A percentile compares a stretch with the other conserved stretches of the same genome.
These are phyloP conservation scores for Cladorhizidae sp. DNA, from an alignment of 37 sponge, comb jelly and placozoan genomes.

Conservation along the genomic window DNA sequence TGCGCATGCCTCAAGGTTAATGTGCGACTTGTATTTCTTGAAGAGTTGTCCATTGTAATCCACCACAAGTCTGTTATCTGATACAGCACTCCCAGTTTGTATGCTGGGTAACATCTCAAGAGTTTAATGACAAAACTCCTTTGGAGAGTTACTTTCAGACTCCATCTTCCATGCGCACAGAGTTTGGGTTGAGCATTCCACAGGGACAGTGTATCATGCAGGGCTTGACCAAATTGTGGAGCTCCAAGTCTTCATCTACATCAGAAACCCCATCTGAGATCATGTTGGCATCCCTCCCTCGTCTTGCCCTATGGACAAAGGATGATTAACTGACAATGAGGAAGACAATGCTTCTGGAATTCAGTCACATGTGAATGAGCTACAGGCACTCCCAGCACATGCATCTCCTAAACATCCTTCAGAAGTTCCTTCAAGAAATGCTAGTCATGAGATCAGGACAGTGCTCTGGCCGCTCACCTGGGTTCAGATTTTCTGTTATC, in stretches of 20 bases:
- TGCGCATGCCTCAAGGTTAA: conserved; percentile 2
- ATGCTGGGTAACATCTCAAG: too few relatives aligned
- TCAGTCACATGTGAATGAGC: background rate
- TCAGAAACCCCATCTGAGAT: conserved; percentile 15
- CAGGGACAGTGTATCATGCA: conserved; percentile 9
- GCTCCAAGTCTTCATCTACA: too few relatives aligned
- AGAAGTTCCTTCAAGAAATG: background rate
- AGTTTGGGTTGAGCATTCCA: background rate
- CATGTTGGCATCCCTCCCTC: background rate
- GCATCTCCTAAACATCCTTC: background rate
- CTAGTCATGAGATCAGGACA: too few relatives aligned
- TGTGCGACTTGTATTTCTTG: background rate
- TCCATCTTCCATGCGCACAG: conserved; percentile 5
- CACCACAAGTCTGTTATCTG: too few relatives aligned
- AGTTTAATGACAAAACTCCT: too few relatives aligned
- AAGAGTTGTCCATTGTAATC: conserved; percentile 2
- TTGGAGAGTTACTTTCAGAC: too few relatives aligned
- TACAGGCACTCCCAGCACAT: background rate
- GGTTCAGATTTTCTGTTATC: background rate
- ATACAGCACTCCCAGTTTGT: background rate
- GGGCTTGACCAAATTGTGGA: background rate
- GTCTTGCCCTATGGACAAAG: background rate
- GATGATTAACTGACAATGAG: conserved; percentile 3
- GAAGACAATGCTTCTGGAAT: conserved; percentile 7
- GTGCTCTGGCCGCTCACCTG: too few relatives aligned